Evolutionary conservation across 2,888 invertebrate species (phyloP).

Genomic region (Nemoura dubitans): DNA sequence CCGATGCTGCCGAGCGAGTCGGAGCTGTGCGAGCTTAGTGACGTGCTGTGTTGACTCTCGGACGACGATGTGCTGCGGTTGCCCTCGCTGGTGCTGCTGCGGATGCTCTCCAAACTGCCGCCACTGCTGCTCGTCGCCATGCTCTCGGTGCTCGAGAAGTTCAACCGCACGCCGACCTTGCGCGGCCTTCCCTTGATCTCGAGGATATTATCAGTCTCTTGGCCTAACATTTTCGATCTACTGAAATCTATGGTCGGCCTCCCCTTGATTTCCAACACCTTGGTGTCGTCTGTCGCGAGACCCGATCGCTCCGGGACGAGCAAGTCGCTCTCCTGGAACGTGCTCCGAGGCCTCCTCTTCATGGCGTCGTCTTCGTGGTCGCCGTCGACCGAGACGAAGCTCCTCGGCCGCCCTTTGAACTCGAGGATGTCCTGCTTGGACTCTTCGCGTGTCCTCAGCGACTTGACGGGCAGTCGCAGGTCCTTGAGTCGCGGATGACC

Average conservation of each 20-base stretch:
- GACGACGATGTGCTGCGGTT: conserved; percentile 87
- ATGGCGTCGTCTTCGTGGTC: conserved; percentile 37
- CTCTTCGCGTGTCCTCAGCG: conserved; percentile 67
- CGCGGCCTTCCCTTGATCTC: conserved; percentile 71
- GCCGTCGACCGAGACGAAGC: conserved; percentile 37
- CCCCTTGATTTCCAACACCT: conserved; percentile 50
- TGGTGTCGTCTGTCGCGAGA: conserved; percentile 53
- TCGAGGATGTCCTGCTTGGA: conserved; percentile 60
- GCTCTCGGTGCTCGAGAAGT: conserved; percentile 84
- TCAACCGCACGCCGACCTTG: conserved; percentile 61
- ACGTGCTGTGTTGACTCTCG: conserved; percentile 83
- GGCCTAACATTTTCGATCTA: conserved; percentile 44
- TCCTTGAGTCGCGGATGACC: conserved; percentile 77
- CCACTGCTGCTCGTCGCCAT: conserved; percentile 85
- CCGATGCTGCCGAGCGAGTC: conserved; percentile 76
- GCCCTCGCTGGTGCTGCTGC: conserved; percentile 88
- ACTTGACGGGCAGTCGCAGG: conserved; percentile 76
- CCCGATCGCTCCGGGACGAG: conserved; percentile 75
- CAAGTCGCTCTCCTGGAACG: conserved; percentile 62
- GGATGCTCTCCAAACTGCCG: conserved; percentile 86
- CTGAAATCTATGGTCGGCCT: conserved; percentile 52
- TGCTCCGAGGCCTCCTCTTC: conserved; percentile 56
- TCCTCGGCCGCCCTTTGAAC: conserved; percentile 73
- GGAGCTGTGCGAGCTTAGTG: conserved; percentile 86
- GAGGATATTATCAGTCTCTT: conserved; percentile 64